Evolutionary conservation across 2,888 invertebrate species (phyloP).

Genomic region (Euphydryas editha): DNA sequence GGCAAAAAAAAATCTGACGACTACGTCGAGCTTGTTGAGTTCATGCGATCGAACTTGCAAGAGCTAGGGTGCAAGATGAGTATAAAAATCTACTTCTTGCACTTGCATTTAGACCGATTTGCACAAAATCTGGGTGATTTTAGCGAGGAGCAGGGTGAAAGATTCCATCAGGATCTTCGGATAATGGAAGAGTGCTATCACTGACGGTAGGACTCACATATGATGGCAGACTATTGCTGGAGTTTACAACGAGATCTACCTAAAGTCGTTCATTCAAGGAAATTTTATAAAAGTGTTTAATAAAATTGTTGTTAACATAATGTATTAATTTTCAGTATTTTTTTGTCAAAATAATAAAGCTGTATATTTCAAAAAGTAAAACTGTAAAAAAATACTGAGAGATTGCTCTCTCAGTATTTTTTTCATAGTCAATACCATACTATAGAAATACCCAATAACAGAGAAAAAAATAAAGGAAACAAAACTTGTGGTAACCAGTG

Average conservation of each 20-base stretch:
- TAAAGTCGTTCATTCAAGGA: too few relatives aligned
- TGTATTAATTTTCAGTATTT: too few relatives aligned
- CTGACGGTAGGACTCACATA: constrained; percentile 46
- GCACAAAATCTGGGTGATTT: constrained; percentile 42
- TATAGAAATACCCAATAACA: too few relatives aligned
- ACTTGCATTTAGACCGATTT: constrained; percentile 32
- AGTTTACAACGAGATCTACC: constrained; percentile 27
- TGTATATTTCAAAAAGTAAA: too few relatives aligned
- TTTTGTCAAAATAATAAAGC: too few relatives aligned
- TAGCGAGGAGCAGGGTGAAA: constrained; percentile 54
- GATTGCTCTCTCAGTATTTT: too few relatives aligned
- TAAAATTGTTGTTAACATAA: too few relatives aligned
- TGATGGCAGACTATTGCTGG: constrained; percentile 43
- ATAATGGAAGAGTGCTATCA: constrained; percentile 54
- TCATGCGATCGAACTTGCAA: background rate
- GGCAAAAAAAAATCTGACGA: background rate
- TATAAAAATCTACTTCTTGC: constrained; percentile 18
- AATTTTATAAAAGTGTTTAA: too few relatives aligned
- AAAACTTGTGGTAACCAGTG: too few relatives aligned
- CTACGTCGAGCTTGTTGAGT: background rate
- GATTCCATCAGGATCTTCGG: constrained; percentile 54
- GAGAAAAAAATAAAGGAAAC: too few relatives aligned
- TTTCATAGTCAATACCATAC: too few relatives aligned
- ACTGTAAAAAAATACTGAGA: too few relatives aligned
- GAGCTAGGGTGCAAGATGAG: constrained; percentile 19